phyloP scores from a whole-genome alignment of 2,797 vertebrate genomes.

The Tangara arthus region DNA sequence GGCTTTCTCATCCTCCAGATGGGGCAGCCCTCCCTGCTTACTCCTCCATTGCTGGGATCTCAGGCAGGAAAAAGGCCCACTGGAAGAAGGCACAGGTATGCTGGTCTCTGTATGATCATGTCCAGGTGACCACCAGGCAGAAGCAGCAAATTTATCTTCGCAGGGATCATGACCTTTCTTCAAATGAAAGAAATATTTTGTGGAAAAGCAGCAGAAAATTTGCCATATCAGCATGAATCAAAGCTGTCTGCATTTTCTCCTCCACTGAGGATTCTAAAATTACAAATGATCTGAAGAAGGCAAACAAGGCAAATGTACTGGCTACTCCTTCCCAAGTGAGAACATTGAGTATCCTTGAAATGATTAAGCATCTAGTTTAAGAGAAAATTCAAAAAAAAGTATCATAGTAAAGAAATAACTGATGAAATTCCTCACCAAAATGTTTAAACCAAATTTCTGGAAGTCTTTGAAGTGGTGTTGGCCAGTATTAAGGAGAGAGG shows the following conservation, averaged over 20 bases:
- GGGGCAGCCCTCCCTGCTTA: neutral
- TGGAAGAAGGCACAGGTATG: neutral
- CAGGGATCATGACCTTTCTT: neutral
- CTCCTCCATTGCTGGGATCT: neutral
- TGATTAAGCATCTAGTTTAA: neutral
- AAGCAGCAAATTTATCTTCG: neutral
- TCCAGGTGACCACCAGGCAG: neutral
- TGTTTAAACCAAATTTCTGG: neutral
- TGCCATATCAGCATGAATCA: neutral
- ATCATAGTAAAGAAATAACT: neutral
- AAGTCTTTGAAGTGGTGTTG: neutral
- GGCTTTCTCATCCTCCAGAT: neutral
- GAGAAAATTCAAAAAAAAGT: neutral
- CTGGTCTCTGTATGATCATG: neutral
- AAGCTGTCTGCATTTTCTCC: neutral
- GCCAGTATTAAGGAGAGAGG: neutral
- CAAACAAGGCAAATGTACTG: neutral
- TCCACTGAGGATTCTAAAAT: neutral
- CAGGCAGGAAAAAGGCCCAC: neutral
- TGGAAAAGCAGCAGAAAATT: neutral
- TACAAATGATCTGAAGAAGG: neutral
- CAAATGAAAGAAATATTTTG: neutral
- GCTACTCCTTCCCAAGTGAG: neutral
- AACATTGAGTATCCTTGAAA: neutral
- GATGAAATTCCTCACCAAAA: neutral